phyloP scores from a whole-genome alignment of 2,797 vertebrate species.

The Eutrigla gurnardus region DNA sequence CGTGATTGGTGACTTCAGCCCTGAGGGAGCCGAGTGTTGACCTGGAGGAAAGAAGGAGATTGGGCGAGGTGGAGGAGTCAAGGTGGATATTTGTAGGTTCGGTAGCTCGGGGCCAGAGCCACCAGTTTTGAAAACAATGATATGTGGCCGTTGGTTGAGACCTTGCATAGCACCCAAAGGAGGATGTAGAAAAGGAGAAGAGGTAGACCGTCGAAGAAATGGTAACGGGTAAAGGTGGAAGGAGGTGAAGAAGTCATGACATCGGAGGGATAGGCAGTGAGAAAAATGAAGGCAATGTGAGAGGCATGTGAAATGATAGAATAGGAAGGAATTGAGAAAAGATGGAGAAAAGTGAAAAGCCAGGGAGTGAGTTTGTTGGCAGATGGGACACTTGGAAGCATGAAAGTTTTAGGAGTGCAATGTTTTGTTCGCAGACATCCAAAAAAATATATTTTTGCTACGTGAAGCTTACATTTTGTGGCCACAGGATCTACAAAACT shows the following conservation, averaged over 20 bases:
- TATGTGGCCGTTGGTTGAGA: slow-evolving; percentile 28
- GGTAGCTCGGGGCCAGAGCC: slow-evolving; percentile 16
- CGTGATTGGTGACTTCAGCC: slow-evolving; percentile 60
- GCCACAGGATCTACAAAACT: not conserved
- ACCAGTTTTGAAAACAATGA: slow-evolving; percentile 37
- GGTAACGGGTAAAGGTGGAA: not conserved
- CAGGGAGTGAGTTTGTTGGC: not conserved
- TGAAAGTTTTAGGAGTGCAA: slow-evolving; percentile 2
- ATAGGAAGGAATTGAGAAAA: slow-evolving; percentile 2
- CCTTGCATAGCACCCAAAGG: slow-evolving; percentile 30
- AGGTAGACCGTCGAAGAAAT: not conserved
- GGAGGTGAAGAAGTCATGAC: slow-evolving; percentile 20
- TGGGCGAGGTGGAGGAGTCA: slow-evolving; percentile 31
- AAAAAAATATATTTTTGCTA: not conserved
- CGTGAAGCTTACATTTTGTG: not conserved
- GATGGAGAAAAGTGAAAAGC: not conserved
- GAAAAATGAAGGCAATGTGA: slow-evolving; percentile 22
- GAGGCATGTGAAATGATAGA: slow-evolving; percentile 3
- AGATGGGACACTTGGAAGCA: not conserved
- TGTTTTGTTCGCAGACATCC: slow-evolving; percentile 5
- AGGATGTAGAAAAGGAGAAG: slow-evolving; percentile 7
- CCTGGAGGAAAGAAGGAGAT: slow-evolving; percentile 43
- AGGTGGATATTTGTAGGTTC: slow-evolving; percentile 35
- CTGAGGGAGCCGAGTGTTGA: slow-evolving; percentile 51
- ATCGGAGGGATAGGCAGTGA: not conserved